phyloP scores from a whole-genome alignment of 2,797 vertebrate genomes.

The Acanthopagrus latus region DNA sequence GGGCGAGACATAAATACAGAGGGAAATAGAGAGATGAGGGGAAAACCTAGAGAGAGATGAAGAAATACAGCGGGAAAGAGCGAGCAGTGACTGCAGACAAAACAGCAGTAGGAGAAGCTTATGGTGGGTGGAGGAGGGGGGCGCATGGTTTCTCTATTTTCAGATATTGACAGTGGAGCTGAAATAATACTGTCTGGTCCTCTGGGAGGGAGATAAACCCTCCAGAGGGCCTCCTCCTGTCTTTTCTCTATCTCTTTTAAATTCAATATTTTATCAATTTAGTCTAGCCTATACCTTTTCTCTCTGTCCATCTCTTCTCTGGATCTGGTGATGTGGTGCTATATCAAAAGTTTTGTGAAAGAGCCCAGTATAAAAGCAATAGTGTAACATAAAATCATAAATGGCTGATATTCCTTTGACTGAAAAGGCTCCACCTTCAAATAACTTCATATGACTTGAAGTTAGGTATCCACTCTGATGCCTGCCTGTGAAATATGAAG shows the following conservation, averaged over 20 bases:
- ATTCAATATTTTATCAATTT: neutral
- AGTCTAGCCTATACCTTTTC: neutral
- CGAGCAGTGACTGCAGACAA: neutral
- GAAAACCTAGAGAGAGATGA: slow-evolving; percentile 13
- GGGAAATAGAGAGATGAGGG: slow-evolving; percentile 10
- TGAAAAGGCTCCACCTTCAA: neutral
- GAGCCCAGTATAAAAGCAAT: neutral
- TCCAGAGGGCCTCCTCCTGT: slow-evolving; percentile 22
- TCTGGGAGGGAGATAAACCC: slow-evolving; percentile 32
- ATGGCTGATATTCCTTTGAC: neutral
- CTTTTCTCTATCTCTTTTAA: neutral
- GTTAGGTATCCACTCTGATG: neutral
- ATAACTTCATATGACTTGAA: neutral
- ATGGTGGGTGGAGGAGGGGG: neutral
- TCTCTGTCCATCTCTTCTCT: neutral
- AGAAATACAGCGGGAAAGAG: slow-evolving; percentile 20
- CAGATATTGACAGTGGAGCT: slow-evolving; percentile 22
- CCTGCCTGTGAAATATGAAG: neutral
- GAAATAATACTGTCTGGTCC: slow-evolving; percentile 28
- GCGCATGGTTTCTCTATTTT: slow-evolving; percentile 34
- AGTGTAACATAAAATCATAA: neutral
- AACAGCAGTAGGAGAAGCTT: slow-evolving; percentile 2
- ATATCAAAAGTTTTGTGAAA: neutral
- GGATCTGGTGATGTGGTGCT: neutral
- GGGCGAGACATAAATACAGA: slow-evolving; percentile 22